phyloP scores from a whole-genome alignment of 2,797 vertebrate species.

The Falco berigora region DNA sequence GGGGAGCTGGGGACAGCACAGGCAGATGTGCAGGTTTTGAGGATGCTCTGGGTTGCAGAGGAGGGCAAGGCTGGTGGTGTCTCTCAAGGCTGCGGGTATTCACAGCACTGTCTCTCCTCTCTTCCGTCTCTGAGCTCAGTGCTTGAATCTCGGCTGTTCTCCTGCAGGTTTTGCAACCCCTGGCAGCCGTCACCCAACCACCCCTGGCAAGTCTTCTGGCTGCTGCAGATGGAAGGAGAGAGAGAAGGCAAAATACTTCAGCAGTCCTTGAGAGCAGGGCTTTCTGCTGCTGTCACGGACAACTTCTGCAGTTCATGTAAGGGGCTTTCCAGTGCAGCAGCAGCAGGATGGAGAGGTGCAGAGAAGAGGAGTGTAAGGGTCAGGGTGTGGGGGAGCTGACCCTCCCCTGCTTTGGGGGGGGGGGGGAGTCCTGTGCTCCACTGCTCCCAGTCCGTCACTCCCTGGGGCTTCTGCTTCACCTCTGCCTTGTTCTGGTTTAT shows the following conservation, averaged over 20 bases:
- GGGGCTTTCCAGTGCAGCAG: neutral
- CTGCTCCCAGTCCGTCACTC: fast-evolving
- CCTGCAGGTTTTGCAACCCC: neutral
- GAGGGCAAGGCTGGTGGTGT: neutral
- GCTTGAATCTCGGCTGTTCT: neutral
- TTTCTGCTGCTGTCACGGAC: neutral
- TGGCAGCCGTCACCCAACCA: neutral
- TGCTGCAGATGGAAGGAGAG: neutral
- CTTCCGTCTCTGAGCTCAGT: fast-evolving
- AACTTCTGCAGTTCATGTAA: neutral
- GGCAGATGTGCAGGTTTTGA: neutral
- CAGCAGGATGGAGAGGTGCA: neutral
- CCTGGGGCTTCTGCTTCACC: neutral
- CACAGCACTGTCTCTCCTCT: neutral
- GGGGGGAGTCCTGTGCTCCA: fast-evolving
- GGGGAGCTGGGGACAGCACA: neutral
- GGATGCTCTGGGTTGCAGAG: fast-evolving
- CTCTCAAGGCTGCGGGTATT: fast-evolving
- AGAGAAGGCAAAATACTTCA: neutral
- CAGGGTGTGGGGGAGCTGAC: neutral
- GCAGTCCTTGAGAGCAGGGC: fast-evolving
- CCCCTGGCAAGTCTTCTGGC: neutral
- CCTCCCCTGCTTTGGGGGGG: neutral
- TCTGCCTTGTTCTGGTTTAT: neutral
- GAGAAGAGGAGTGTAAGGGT: neutral